Evolutionary conservation across 2,888 invertebrate genomes (phyloP).

Genomic region (Pachliopta kotzebuea): DNA sequence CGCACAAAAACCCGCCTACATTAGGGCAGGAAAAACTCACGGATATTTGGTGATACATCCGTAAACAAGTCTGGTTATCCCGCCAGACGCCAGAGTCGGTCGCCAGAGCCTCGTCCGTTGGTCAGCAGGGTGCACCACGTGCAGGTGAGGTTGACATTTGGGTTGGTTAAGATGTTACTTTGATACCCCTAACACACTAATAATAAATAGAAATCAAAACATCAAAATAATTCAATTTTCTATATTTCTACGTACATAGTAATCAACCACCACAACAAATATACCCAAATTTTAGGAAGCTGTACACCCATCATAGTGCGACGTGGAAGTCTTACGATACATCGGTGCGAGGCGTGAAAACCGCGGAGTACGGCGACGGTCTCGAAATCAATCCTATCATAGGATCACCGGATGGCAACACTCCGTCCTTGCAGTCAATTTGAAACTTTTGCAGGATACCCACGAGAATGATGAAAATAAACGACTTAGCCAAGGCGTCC

Average conservation of each 20-base stretch:
- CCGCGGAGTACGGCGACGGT: slow-evolving; percentile 52
- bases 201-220: too few relatives aligned
- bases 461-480: slow-evolving; percentile 80
- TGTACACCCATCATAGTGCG: too few relatives aligned
- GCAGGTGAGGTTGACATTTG: not conserved
- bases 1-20: not conserved
- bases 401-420: slow-evolving; percentile 53
- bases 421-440: slow-evolving; percentile 51
- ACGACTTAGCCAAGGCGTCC: slow-evolving; percentile 82
- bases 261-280: not conserved
- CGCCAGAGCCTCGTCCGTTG: not conserved
- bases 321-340: not conserved
- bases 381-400: slow-evolving; percentile 56
- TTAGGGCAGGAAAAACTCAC: not conserved
- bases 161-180: not conserved
- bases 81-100: not conserved
- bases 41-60: not conserved
- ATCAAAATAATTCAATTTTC: too few relatives aligned
- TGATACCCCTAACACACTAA: not conserved
- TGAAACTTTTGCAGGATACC: slow-evolving; percentile 78
- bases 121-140: not conserved
- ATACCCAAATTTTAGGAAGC: not conserved
- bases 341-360: slow-evolving; percentile 47
- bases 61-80: not conserved
- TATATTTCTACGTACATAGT: not conserved